phyloP scores from a whole-genome alignment of 2,888 invertebrate species.

The Pristionchus exspectatus region DNA sequence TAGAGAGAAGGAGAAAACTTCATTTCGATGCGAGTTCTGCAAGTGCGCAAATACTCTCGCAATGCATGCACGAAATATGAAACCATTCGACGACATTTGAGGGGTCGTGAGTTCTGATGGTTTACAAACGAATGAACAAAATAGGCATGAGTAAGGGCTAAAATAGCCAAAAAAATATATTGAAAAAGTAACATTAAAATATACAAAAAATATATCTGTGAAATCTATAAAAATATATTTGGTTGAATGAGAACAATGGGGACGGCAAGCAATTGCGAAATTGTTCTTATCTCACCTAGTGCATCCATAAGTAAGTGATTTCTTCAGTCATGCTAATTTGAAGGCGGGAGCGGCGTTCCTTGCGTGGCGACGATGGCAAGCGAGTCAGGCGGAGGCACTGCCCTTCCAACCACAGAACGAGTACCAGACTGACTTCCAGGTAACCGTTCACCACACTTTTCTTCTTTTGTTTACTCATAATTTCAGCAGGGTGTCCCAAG shows the following conservation, averaged over 20 bases:
- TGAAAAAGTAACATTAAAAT: too few relatives aligned
- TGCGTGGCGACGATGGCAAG: slow-evolving; percentile 93
- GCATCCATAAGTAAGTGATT: too few relatives aligned
- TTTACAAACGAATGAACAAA: background rate
- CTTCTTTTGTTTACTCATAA: background rate
- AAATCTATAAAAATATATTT: too few relatives aligned
- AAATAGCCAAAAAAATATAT: background rate
- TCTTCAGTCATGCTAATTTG: too few relatives aligned
- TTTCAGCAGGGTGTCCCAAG: slow-evolving; percentile 57
- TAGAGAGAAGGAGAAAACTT: background rate
- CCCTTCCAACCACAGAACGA: slow-evolving; percentile 44
- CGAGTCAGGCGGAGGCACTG: slow-evolving; percentile 82
- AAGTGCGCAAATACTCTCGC: background rate
- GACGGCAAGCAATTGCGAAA: too few relatives aligned
- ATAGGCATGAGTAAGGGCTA: background rate
- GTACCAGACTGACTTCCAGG: slow-evolving; percentile 52
- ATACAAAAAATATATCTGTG: too few relatives aligned
- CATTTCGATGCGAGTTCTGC: slow-evolving; percentile 11
- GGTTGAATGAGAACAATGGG: too few relatives aligned
- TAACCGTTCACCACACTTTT: background rate
- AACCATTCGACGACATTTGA: background rate
- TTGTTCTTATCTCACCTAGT: too few relatives aligned
- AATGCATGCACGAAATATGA: background rate
- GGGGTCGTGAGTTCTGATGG: background rate
- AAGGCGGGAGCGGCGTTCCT: slow-evolving; percentile 85